Evolutionary conservation across 2,113 vertebrate genomes (phyloP).

Genomic region (Hystrix brachyura): DNA sequence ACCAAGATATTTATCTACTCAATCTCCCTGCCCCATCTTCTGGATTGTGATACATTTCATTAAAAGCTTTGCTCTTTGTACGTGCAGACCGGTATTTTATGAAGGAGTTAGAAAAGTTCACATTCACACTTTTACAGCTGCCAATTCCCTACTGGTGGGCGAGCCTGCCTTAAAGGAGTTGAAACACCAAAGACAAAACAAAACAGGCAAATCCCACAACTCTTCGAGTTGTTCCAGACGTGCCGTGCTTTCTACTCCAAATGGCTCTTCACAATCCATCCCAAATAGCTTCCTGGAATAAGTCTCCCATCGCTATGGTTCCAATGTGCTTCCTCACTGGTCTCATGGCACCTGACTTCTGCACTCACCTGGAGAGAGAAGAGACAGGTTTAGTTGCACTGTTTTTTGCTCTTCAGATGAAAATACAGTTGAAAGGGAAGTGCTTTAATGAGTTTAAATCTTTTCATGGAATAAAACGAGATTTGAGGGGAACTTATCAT

Average conservation of each 20-base stretch:
- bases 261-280: not conserved
- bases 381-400: not conserved
- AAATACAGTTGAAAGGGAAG: not conserved
- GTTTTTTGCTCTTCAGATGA: not conserved
- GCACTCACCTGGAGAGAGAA: not conserved
- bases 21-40: not conserved
- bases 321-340: not conserved
- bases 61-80: not conserved
- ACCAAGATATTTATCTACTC: not conserved
- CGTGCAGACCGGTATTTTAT: not conserved
- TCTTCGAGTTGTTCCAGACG: not conserved
- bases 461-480: conserved; percentile 41
- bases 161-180: not conserved
- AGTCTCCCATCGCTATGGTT: no score
- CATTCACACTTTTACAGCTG: not conserved
- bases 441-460: not conserved
- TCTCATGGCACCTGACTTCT: rapidly evolving
- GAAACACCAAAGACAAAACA: not conserved
- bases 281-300: not conserved
- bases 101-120: not conserved
- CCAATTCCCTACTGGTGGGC: not conserved
- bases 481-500: conserved; percentile 10
- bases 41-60: not conserved
- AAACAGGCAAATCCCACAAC: not conserved
- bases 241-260: no score